Base-by-base conservation (phyloP, 2,797 vertebrate genomes). In the Triplophysa yarkandensis region DNA sequence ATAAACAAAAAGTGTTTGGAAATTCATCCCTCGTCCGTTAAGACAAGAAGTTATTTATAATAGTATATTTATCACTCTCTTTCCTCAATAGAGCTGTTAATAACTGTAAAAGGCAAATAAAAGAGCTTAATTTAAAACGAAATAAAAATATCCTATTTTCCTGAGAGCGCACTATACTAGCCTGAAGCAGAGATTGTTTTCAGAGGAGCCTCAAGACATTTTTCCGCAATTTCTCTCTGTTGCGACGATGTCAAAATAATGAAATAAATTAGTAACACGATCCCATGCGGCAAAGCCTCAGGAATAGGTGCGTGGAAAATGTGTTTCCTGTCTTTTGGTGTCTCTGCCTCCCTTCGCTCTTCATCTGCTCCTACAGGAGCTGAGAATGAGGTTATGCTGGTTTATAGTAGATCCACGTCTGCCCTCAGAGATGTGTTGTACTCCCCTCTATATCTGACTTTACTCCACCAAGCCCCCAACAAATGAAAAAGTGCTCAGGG, bases 241-340 rank as follows among this genome's bases (percentile, higher is more conserved):
- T 28, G 46, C 10, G n/a, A 13, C 1, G 13, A 54, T 65, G 61
- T 32, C 30, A 14, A 66, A 70, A 60, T 75, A 75, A 66, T 70
- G 23, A 58, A 79, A 74, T 61, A 71, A 70, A 71, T 79, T 30
- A 46, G 30, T 36, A 60, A 70, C 52, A 54, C 17, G 60, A 63
- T 64, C 50, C 50, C 1, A 4, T 63, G 27, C 9, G 65, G 28
- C 46, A 62, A 61, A 74, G 67, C 65, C 65, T 63, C 13, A 46
- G 36, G 21, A 68, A 57, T 48, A 44, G 32, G 30, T 68, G 23
- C 16, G 28, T 43, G 48, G 13, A 52, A 57, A 63, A 55, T 73
- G 19, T 68, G 17, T 74, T 78, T 70, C 16, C 2, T 17, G 25
- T 52, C 60, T 52, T 62, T 28, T 17, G 44, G 50, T 36, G 27